These are phyloP conservation scores for Balanococcus diminutus DNA, from an alignment of 2,888 invertebrate species.

Conservation along the genomic window DNA sequence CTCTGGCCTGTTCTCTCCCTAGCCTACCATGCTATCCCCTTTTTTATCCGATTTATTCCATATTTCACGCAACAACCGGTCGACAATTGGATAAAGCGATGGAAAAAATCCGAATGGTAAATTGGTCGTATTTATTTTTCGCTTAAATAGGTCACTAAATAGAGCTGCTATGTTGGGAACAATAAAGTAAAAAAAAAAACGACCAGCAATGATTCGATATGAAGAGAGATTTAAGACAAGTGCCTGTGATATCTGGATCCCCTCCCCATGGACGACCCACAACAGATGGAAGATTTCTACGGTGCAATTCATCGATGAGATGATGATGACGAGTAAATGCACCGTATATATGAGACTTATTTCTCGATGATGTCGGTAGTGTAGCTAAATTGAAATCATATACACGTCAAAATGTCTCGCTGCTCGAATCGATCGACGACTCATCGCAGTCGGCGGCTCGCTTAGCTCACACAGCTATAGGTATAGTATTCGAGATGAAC, in stretches of 20 bases:
- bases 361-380: neutral
- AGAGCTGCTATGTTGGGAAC: neutral
- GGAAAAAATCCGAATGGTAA: neutral
- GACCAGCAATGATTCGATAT: neutral
- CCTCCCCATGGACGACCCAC: too few species aligned
- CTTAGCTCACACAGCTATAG: neutral
- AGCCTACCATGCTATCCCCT: neutral
- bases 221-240: neutral
- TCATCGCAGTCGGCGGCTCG: neutral
- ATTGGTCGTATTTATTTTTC: neutral
- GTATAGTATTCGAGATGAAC: neutral
- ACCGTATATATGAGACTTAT: neutral
- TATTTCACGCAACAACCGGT: neutral
- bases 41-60: neutral
- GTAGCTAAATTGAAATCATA: conserved; percentile 5
- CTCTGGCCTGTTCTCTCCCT: neutral
- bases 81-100: neutral
- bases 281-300: too few species aligned
- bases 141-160: conserved; percentile 1
- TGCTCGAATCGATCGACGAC: neutral
- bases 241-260: neutral
- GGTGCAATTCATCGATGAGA: neutral
- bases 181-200: neutral
- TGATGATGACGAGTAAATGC: neutral
- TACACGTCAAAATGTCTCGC: neutral